phyloP scores from a whole-genome alignment of 2,797 vertebrate genomes.

The Onychomys torridus region DNA sequence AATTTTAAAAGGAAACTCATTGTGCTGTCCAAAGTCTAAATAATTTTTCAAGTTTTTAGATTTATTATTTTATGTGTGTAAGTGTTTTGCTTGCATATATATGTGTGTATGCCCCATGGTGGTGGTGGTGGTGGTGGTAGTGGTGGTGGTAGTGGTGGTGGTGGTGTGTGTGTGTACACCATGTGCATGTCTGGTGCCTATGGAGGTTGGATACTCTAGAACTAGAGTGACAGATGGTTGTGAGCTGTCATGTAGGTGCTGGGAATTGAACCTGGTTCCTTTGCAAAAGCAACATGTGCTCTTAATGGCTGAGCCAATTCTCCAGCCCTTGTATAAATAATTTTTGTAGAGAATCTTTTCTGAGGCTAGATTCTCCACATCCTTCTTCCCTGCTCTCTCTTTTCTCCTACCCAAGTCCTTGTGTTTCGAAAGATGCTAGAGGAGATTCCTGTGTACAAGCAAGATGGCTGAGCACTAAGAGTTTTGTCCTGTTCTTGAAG shows the following conservation, averaged over 20 bases:
- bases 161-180: neutral
- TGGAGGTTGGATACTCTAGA: neutral
- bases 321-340: neutral
- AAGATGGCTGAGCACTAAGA: neutral
- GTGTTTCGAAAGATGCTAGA: neutral
- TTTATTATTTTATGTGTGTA: neutral
- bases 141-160: no score
- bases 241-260: neutral
- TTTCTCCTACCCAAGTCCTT: neutral
- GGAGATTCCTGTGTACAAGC: neutral
- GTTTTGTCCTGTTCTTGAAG: neutral
- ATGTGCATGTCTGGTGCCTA: neutral
- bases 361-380: neutral
- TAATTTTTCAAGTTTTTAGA: neutral
- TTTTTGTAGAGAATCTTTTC: neutral
- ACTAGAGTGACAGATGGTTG: neutral
- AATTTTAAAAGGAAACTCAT: constrained; percentile 7
- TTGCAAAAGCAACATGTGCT: neutral
- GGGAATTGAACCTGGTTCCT: neutral
- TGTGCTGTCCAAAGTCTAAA: neutral
- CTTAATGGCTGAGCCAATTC: neutral
- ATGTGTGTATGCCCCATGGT: no score
- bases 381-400: neutral
- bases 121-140: no score
- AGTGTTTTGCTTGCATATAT: neutral